Evolutionary conservation across 2,113 vertebrate species (phyloP), one percentile per base, ranked within the genome.

Genomic region (Emydura subglobosa): DNA sequence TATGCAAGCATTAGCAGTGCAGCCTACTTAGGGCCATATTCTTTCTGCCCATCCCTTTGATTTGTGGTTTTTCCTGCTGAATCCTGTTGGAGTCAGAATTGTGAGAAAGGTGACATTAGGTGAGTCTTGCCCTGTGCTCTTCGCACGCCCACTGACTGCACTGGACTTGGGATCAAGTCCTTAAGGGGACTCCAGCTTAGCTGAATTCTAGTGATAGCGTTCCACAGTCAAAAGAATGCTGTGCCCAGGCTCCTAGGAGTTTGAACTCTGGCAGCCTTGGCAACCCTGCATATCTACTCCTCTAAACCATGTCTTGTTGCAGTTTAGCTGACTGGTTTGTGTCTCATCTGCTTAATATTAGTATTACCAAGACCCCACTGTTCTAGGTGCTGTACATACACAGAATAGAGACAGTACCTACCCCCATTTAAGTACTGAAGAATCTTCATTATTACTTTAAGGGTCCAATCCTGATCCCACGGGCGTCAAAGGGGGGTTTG

Each of bases 181-280:
- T 14, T 27, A 83, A 83, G 57, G 74, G 93, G 92, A 96, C 92
- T 72, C 17, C n/a, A 72, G n/a, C n/a, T 95, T 65, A 92, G 93
- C 92, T 90, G 88, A 85, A 25, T 8, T 17, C 17, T n/a, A 68
- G 34, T n/a, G 65, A 72, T 87, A 65, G 85, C 47, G 24, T 24
- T 91, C 88, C 55, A 24, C 76, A 84, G 53, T 65, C 76, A 53
- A 90, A 78, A 39, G 22, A 94, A 85, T 49, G 50, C 57, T 91
- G 87, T 84, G 29, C 88, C 90, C 79, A 92, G 83, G 53, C 74
- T 89, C 17, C 57, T 68, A 34, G 27, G 44, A 78, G 85, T 82
- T 94, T 84, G 78, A 21, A 57, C 76, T 59, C 42, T 90, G 42
- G 74, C 24, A 47, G 74, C 42, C 94, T 42, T 4, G 4, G 3